Percentiles rank a stretch among this genome's conserved stretches.
Conservation (phyloP, 2,888 invertebrate genomes). For the Sclerodermus sp. region DNA sequence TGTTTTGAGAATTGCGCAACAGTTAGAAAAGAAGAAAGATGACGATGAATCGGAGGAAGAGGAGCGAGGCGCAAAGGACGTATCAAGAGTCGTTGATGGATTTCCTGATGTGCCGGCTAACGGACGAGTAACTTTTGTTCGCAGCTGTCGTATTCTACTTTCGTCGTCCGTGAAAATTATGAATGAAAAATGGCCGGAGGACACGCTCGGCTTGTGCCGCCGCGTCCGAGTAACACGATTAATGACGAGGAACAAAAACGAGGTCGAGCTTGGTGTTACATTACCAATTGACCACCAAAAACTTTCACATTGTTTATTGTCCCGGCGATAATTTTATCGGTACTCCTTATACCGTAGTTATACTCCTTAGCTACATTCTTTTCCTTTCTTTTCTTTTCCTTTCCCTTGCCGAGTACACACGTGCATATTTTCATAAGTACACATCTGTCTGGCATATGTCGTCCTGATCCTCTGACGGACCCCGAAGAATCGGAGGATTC, state of each 20-base stretch:
- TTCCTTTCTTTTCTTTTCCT: too few relatives aligned
- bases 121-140: neutral
- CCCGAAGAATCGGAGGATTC: neutral
- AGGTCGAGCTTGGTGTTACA: slow-evolving; percentile 7
- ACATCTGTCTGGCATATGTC: slow-evolving; percentile 10
- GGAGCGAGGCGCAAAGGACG: too few relatives aligned
- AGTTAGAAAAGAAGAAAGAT: too few relatives aligned
- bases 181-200: slow-evolving; percentile 8
- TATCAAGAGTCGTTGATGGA: too few relatives aligned
- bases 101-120: too few relatives aligned
- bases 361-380: too few relatives aligned
- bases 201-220: neutral
- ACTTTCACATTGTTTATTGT: neutral
- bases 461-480: neutral
- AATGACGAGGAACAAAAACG: slow-evolving; percentile 8
- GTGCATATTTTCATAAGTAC: neutral
- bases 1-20: too few relatives aligned
- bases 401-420: too few relatives aligned
- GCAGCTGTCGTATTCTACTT: neutral
- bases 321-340: too few relatives aligned
- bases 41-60: too few relatives aligned
- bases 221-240: slow-evolving; percentile 7
- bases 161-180: slow-evolving; percentile 9
- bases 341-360: too few relatives aligned
- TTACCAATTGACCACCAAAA: neutral